phyloP scores from a whole-genome alignment of 2,113 vertebrate species.

The Serilophus lunatus region DNA sequence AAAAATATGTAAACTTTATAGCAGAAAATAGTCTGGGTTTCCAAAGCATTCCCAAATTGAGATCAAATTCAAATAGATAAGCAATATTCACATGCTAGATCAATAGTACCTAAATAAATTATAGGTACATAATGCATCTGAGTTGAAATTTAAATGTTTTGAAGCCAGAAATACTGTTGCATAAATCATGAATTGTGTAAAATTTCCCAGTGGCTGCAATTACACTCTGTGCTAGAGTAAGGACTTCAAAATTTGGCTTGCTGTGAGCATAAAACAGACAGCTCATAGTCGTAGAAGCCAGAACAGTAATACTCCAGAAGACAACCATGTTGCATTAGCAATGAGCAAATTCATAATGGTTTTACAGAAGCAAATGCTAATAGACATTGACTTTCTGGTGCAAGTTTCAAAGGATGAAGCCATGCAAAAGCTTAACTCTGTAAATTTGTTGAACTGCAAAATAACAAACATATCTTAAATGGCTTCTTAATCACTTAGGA shows the following conservation, averaged over 20 bases:
- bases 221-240: neutral
- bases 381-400: constrained; percentile 34
- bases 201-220: neutral
- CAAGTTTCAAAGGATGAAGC: constrained; percentile 22
- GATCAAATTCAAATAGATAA: neutral
- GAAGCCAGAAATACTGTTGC: neutral
- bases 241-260: constrained; percentile 5
- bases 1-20: neutral
- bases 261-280: neutral
- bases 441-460: constrained; percentile 45
- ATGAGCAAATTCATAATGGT: constrained; percentile 18
- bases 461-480: constrained; percentile 39
- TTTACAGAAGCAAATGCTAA: constrained; percentile 29
- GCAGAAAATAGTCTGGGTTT: neutral
- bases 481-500: neutral
- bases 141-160: neutral
- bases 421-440: constrained; percentile 41
- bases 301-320: neutral
- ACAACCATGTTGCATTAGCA: constrained; percentile 23
- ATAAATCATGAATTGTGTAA: neutral
- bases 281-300: neutral
- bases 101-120: neutral
- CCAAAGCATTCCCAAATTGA: neutral
- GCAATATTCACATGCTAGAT: neutral
- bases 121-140: neutral